Conservation (phyloP, 2,797 vertebrate species). For the Ammospiza maritima region DNA sequence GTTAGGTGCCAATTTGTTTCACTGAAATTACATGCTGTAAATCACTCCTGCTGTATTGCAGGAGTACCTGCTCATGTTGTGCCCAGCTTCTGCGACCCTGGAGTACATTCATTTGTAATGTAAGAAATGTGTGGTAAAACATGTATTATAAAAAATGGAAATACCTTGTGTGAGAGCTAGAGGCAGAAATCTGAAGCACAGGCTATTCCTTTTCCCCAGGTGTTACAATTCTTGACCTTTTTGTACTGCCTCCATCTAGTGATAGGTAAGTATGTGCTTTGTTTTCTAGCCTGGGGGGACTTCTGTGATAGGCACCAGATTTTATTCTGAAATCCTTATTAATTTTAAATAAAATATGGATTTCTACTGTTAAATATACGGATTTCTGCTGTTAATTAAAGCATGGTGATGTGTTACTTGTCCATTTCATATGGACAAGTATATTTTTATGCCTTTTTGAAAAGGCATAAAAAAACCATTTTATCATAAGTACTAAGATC, state of each 20-base stretch:
- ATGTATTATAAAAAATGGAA: slow-evolving; percentile 2
- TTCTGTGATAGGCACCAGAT: neutral
- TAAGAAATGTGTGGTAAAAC: slow-evolving; percentile 1
- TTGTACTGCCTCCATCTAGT: neutral
- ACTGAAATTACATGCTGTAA: slow-evolving; percentile 17
- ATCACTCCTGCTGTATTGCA: slow-evolving; percentile 1
- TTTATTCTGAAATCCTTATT: neutral
- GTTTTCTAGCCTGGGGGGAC: neutral
- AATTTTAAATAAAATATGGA: neutral
- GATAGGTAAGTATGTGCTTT: neutral
- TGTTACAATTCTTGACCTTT: slow-evolving; percentile 6
- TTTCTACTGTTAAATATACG: neutral
- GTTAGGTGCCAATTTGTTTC: slow-evolving; percentile 48
- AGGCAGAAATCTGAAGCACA: neutral
- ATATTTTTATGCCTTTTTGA: neutral
- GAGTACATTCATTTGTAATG: neutral
- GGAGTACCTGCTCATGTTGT: neutral
- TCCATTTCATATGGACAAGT: neutral
- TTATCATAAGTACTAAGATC: neutral
- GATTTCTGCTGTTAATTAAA: neutral
- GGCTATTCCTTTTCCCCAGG: neutral
- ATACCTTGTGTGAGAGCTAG: neutral
- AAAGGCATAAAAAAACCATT: neutral
- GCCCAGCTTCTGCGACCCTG: neutral
- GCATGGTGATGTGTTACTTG: neutral